A percentile compares a stretch with the other conserved stretches of the same genome.
Evolutionary conservation across 2,888 invertebrate species (phyloP).

Genomic region (Scaptomyza caliginosa): DNA sequence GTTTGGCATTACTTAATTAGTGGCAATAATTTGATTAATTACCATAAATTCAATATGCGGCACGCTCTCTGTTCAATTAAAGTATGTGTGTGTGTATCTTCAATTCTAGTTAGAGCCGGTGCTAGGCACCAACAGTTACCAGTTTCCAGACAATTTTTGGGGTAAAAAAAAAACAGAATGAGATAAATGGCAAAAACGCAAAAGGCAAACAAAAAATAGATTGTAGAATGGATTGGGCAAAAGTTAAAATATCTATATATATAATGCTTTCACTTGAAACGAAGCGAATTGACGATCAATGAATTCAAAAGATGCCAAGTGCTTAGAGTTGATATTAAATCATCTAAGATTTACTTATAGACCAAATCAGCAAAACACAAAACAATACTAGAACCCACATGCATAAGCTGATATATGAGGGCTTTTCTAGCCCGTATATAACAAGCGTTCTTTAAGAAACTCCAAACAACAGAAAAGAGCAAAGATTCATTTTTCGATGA

Average conservation of each 20-base stretch:
- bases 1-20: conserved; percentile 31
- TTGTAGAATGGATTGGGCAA: conserved; percentile 6
- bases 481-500: conserved; percentile 9
- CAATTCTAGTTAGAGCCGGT: conserved; percentile 22
- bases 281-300: background rate
- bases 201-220: conserved; percentile 4
- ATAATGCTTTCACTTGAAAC: conserved; percentile 41
- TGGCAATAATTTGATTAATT: conserved; percentile 35
- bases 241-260: conserved; percentile 12
- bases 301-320: too few relatives aligned
- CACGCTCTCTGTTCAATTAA: conserved; percentile 27
- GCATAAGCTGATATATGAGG: conserved; percentile 7
- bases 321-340: too few relatives aligned
- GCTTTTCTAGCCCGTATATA: conserved; percentile 18
- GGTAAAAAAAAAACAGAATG: conserved; percentile 4
- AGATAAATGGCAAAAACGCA: conserved; percentile 15
- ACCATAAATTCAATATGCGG: background rate
- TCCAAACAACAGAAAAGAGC: background rate
- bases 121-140: conserved; percentile 45
- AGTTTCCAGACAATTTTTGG: conserved; percentile 10
- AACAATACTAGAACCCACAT: too few relatives aligned
- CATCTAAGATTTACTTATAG: too few relatives aligned
- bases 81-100: too few relatives aligned
- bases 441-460: background rate
- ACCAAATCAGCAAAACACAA: too few relatives aligned